A percentile compares a stretch with the other conserved stretches of the same genome.
Conservation (phyloP, 1,140 invertebrate species). For the Pseudomyrmex pallidus region DNA sequence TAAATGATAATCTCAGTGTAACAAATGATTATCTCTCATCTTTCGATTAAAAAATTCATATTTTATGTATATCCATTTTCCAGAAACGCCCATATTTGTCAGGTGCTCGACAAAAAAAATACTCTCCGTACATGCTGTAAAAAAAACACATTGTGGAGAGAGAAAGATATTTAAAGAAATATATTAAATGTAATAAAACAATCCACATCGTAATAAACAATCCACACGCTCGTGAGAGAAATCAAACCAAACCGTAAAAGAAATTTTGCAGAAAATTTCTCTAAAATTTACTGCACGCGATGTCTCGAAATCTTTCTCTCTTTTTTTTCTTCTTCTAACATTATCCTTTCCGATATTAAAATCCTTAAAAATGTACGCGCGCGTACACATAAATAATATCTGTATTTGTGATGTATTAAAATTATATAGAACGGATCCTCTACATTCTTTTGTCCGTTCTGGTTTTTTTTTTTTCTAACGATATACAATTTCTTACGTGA, state of each 20-base stretch:
- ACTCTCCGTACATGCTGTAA: neutral
- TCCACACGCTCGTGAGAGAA: neutral
- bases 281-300: no score
- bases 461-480: slow-evolving; percentile 4
- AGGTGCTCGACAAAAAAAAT: neutral
- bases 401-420: slow-evolving; percentile 3
- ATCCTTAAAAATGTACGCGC: slow-evolving; percentile 38
- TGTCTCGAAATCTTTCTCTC: slow-evolving; percentile 2
- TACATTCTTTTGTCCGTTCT: neutral
- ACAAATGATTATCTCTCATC: no score
- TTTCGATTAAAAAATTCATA: no score
- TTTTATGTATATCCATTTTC: slow-evolving; percentile 26
- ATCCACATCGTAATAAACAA: neutral
- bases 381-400: slow-evolving; percentile 26
- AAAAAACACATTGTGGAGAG: no score
- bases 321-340: neutral
- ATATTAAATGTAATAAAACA: slow-evolving; percentile 6
- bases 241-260: neutral
- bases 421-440: slow-evolving; percentile 33
- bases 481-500: slow-evolving; percentile 31
- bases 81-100: slow-evolving; percentile 58
- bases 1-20: no score
- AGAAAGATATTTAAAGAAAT: neutral
- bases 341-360: slow-evolving; percentile 9
- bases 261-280: neutral